A percentile compares a stretch with the other conserved stretches of the same genome.
Conservation (phyloP, 2,113 vertebrate genomes). For the Osmerus eperlanus region DNA sequence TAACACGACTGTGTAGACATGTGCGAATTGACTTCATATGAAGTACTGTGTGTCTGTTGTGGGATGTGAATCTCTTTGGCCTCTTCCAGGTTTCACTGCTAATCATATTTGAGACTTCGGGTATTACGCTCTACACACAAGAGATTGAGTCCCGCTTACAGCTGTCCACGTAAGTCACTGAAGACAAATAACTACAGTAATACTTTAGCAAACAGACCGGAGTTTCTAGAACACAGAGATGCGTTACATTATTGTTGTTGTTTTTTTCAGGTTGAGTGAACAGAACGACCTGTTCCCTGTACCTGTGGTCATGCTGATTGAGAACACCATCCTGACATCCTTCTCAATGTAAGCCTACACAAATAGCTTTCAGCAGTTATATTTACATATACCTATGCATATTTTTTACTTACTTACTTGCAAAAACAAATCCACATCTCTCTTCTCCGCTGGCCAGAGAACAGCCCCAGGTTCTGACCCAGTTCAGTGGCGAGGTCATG, state of each 20-base stretch:
- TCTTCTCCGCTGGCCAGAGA: slow-evolving; percentile 40
- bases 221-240: background rate
- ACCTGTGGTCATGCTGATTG: slow-evolving; percentile 73
- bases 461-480: slow-evolving; percentile 43
- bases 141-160: slow-evolving; percentile 73
- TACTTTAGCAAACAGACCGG: background rate
- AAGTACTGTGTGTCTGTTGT: too few relatives aligned
- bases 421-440: background rate
- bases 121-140: slow-evolving; percentile 77
- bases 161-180: slow-evolving; percentile 84
- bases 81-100: slow-evolving; percentile 71
- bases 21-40: too few relatives aligned
- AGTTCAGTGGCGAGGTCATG: slow-evolving; percentile 84
- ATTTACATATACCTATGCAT: too few relatives aligned
- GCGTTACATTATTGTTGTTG: background rate
- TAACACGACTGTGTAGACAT: background rate
- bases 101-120: slow-evolving; percentile 77
- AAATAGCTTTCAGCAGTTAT: background rate
- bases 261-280: slow-evolving; percentile 77
- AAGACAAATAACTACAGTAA: background rate
- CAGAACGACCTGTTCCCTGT: slow-evolving; percentile 78
- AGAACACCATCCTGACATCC: slow-evolving; percentile 76
- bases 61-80: background rate
- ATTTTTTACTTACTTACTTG: too few relatives aligned
- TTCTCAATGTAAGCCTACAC: slow-evolving; percentile 76